phyloP scores from a whole-genome alignment of 1,140 invertebrate species.

The Drosophila lowei region DNA sequence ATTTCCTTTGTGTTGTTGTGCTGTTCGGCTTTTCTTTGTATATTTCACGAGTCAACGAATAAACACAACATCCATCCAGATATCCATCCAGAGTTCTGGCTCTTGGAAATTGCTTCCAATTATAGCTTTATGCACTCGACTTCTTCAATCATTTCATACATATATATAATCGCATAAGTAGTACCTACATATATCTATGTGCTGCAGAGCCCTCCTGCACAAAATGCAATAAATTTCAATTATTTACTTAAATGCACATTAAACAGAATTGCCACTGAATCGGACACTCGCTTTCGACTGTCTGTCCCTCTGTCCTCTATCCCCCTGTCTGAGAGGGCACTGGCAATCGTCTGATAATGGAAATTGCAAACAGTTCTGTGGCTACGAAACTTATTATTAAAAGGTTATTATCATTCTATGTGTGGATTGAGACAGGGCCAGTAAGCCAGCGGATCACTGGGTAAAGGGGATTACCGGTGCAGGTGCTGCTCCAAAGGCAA shows the following conservation, averaged over 20 bases:
- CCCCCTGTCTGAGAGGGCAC: neutral
- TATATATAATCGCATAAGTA: neutral
- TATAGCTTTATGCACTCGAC: slow-evolving; percentile 30
- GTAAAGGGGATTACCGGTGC: no score
- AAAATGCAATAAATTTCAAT: slow-evolving; percentile 72
- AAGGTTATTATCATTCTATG: slow-evolving; percentile 21
- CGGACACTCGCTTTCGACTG: neutral
- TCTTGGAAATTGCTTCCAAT: slow-evolving; percentile 49
- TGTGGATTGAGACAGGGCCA: neutral
- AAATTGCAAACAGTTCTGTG: slow-evolving; percentile 2
- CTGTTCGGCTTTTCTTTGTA: slow-evolving; percentile 20
- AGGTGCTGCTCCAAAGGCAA: no score
- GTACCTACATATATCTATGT: slow-evolving; percentile 18
- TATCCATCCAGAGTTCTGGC: slow-evolving; percentile 2
- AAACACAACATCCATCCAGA: slow-evolving; percentile 13
- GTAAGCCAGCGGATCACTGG: no score
- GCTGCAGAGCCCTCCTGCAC: slow-evolving; percentile 6
- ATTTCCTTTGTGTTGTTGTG: slow-evolving; percentile 15
- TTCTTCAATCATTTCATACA: slow-evolving; percentile 55
- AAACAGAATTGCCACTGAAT: slow-evolving; percentile 51
- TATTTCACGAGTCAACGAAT: slow-evolving; percentile 20
- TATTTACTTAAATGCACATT: slow-evolving; percentile 70
- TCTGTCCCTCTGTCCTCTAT: neutral
- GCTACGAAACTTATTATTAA: slow-evolving; percentile 10
- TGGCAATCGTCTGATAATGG: slow-evolving; percentile 14